Base-by-base conservation (phyloP, 2,888 invertebrate genomes). In the Sphaerophoria rueppellii region DNA sequence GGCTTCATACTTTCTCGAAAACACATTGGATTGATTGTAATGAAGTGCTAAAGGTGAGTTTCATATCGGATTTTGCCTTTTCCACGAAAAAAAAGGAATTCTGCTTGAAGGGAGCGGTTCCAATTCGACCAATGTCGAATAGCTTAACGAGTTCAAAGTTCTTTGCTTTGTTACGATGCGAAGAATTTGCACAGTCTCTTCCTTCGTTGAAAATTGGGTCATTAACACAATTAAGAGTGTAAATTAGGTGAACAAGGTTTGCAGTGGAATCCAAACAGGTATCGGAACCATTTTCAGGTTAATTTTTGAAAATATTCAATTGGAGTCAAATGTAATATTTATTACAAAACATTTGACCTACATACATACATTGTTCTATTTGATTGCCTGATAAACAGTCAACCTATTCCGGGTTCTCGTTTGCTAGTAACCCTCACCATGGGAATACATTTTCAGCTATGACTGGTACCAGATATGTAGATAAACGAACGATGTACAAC, bases 11-110 rank as follows among this genome's bases (percentile, higher is more conserved):
- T 60, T 54, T 50, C 14, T 24, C 40, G 69, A 70, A 71, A 54
- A 72, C 35, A 55, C 48, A 65, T 43, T 43, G 2, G n/a, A 40
- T 16, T 35, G 48, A 34, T 74, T 75, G 74, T 58, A 40, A 83
- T 80, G 80, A 67, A 55, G 55, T 67, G n/a, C 40, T 83, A 80
- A 83, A 75, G 83, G 83, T 83, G 67, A 83, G 83, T 71, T 16
- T 4, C 40, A 14, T 9, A 43, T 61, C 5, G 12, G 6, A 14
- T 50, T n/a, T 11, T 34, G n/a, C 43, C 70, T 80, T 67, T 61
- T 81, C 73, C 69, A 54, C 46, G 72, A 14, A 60, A 55, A 79
- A 34, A 54, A 37, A 46, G 35, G 34, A 14, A 12, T 48, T 43
- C 37, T 32, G 60, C 11, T 43, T 14, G 43, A 12, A 7, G 37